Conservation (phyloP, 2,113 vertebrate species). For the Rattus norvegicus region GRCr8 NC_086030.1:47909001-47909500, state of each 20-base stretch:
- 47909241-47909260: background rate
- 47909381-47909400: conserved; percentile 16
- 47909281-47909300: background rate
- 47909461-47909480: background rate
- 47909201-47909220: background rate
- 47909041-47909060: conserved; percentile 8
- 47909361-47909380: conserved; percentile 73
- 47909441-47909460: background rate
- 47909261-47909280: background rate
- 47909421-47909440: background rate
- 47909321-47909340: background rate
- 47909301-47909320: background rate
- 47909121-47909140: background rate
- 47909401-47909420: conserved; percentile 34
- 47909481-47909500: background rate
- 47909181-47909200: accelerated
- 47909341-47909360: conserved; percentile 19
- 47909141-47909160: background rate
- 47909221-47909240: background rate
- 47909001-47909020: background rate
- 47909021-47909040: background rate
- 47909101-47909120: background rate
- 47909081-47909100: too few relatives aligned
- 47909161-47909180: background rate
- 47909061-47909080: background rate